phyloP scores from a whole-genome alignment of 2,888 invertebrate species.

The Eretmocerus hayati region DNA sequence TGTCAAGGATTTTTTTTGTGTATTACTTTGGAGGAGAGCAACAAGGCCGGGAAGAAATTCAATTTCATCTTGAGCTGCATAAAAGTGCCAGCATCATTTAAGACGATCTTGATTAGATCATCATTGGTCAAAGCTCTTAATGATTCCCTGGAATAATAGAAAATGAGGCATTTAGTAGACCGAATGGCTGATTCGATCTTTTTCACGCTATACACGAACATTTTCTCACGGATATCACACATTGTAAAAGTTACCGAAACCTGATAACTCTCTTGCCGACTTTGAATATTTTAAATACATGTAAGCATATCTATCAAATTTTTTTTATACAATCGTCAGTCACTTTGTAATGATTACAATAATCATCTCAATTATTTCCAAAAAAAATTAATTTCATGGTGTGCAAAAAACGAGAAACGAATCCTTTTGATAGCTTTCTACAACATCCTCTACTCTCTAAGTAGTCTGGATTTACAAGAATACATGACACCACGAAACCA shows the following conservation, averaged over 20 bases:
- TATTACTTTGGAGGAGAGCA: no score
- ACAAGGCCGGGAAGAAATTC: no score
- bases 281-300: background rate
- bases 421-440: no score
- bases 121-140: conserved; percentile 17
- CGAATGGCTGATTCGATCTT: conserved; percentile 13
- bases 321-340: conserved; percentile 3
- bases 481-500: no score
- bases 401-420: background rate
- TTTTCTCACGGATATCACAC: conserved; percentile 18
- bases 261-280: conserved; percentile 9
- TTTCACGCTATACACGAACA: conserved; percentile 7
- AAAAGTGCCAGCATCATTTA: no score
- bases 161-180: conserved; percentile 8
- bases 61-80: no score
- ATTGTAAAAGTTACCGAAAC: conserved; percentile 7
- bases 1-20: no score
- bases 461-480: no score
- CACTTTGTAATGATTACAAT: background rate
- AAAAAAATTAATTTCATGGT: conserved; percentile 1
- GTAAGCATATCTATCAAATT: conserved; percentile 15
- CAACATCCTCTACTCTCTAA: no score
- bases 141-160: conserved; percentile 10
- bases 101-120: no score
- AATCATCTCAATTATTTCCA: background rate